Conservation (phyloP, 2,113 vertebrate genomes). For the Scortum barcoo region DNA sequence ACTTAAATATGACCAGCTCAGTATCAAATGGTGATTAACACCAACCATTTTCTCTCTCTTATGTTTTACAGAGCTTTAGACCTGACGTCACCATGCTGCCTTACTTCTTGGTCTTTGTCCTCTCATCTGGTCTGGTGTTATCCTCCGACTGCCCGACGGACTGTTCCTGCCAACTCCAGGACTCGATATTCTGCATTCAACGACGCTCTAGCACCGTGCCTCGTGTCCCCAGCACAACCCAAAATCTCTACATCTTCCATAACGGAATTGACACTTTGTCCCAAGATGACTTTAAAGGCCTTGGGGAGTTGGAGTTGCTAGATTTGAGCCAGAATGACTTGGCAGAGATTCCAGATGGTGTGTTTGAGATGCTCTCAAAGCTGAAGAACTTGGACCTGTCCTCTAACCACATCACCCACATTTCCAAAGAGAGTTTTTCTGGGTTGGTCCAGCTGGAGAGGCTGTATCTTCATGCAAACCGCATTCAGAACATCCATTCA, state of each 20-base stretch:
- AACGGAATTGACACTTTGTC: slow-evolving; percentile 86
- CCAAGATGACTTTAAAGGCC: slow-evolving; percentile 84
- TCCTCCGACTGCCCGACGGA: slow-evolving; percentile 76
- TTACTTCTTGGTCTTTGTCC: slow-evolving; percentile 63
- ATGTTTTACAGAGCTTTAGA: slow-evolving; percentile 65
- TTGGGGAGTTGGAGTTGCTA: slow-evolving; percentile 86
- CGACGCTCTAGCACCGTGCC: slow-evolving; percentile 82
- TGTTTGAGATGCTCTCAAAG: slow-evolving; percentile 88
- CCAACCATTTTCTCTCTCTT: slow-evolving; percentile 3
- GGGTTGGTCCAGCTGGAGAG: slow-evolving; percentile 90
- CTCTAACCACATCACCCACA: slow-evolving; percentile 88
- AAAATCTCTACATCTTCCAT: slow-evolving; percentile 88
- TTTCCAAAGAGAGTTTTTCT: slow-evolving; percentile 90
- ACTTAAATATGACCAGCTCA: neutral
- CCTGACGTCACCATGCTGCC: slow-evolving; percentile 68
- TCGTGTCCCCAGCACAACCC: slow-evolving; percentile 82
- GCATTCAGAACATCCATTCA: slow-evolving; percentile 87
- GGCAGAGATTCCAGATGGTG: slow-evolving; percentile 84
- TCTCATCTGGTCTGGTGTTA: slow-evolving; percentile 56
- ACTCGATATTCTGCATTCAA: slow-evolving; percentile 76
- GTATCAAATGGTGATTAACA: slow-evolving; percentile 11
- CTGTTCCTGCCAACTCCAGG: slow-evolving; percentile 57
- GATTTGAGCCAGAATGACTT: slow-evolving; percentile 93
- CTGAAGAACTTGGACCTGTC: slow-evolving; percentile 93
- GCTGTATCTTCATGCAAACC: slow-evolving; percentile 91